A percentile compares a stretch with the other conserved stretches of the same genome.
phyloP scores from a whole-genome alignment of 2,888 invertebrate genomes.

The Cephus nigrinus region DNA sequence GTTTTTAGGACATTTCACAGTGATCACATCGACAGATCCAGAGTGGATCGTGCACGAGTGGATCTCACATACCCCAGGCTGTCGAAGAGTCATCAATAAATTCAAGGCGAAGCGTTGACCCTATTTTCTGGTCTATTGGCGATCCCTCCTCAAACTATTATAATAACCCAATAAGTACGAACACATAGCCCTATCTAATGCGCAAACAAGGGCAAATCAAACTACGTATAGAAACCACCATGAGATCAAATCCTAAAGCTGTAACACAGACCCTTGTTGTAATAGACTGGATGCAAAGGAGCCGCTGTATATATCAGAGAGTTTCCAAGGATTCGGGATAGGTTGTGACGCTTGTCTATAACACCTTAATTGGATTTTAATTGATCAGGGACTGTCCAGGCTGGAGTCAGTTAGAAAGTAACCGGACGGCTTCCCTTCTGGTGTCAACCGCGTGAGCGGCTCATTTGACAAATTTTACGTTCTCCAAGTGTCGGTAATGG shows the following conservation, averaged over 20 bases:
- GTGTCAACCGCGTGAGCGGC: not conserved
- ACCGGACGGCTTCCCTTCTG: not conserved
- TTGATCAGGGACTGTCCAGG: not conserved
- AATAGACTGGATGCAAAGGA: not conserved
- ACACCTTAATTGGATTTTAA: conserved; percentile 31
- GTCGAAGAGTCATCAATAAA: not conserved
- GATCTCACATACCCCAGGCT: not conserved
- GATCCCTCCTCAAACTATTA: not conserved
- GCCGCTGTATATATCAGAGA: not conserved
- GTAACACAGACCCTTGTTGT: not conserved
- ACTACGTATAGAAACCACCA: not conserved
- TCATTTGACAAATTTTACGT: not conserved
- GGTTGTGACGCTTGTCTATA: conserved; percentile 25
- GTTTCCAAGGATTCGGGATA: not conserved
- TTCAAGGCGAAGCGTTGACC: not conserved
- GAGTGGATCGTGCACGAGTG: not conserved
- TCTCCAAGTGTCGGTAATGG: not conserved
- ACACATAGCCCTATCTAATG: not conserved
- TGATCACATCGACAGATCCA: not conserved
- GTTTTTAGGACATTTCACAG: not conserved
- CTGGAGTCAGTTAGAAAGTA: not conserved
- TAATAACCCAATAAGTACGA: not conserved
- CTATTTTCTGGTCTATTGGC: not conserved
- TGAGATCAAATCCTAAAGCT: not conserved
- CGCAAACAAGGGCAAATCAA: not conserved